Percentiles rank a stretch among this genome's conserved stretches.
These are phyloP conservation scores for Chlorospingus semifuscus DNA, from an alignment of 2,797 vertebrate species.

Conservation along the genomic window DNA sequence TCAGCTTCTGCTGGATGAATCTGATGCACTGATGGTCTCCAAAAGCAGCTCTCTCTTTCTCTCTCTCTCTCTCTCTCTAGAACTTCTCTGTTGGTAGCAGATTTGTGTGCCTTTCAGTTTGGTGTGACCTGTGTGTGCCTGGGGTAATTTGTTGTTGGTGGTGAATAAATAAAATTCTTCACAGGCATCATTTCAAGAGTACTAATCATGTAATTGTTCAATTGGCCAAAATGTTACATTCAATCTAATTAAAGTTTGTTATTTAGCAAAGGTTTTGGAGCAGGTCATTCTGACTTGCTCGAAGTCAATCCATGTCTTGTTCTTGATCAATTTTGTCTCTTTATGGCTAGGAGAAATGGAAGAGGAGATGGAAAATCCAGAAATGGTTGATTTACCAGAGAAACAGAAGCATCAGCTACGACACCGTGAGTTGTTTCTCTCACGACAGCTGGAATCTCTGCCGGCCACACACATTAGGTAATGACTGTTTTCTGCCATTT, in stretches of 20 bases:
- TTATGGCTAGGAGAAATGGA: constrained; percentile 87
- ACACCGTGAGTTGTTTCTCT: constrained; percentile 94
- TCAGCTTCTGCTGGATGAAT: background rate
- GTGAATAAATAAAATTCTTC: background rate
- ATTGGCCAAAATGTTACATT: background rate
- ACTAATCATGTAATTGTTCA: background rate
- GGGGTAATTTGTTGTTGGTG: background rate
- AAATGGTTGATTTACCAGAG: constrained; percentile 92
- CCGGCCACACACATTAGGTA: constrained; percentile 98
- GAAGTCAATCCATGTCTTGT: background rate
- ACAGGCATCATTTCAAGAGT: background rate
- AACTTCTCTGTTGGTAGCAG: background rate
- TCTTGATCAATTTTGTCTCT: background rate
- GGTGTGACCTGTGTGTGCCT: background rate
- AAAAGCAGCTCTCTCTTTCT: background rate
- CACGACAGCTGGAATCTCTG: constrained; percentile 93
- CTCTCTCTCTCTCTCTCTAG: background rate
- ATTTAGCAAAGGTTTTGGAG: background rate
- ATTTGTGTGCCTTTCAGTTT: background rate
- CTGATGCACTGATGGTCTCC: background rate
- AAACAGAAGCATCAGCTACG: constrained; percentile 95
- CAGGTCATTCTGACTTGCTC: background rate
- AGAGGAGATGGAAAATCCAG: constrained; percentile 96
- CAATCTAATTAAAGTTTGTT: background rate
- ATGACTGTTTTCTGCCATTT: background rate